Base-by-base conservation (phyloP, 1,140 invertebrate species). In the roundworm (Caenorhabditis elegans) region DNA sequence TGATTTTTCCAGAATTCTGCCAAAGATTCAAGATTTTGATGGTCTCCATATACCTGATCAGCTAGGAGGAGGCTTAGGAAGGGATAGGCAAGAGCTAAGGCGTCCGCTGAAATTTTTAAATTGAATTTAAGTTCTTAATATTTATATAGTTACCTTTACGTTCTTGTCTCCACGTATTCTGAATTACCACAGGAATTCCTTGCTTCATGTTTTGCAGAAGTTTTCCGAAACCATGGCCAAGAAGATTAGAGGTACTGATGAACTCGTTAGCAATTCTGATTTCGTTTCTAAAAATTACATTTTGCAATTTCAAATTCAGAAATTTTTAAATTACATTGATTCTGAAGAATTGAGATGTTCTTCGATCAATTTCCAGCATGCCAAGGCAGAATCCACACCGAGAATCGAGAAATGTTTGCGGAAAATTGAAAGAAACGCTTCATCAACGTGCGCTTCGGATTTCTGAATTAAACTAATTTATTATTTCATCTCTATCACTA, bases 281-380 rank as follows among this genome's bases (percentile, higher is more conserved):
- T 70, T 70, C 60, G 22, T 39, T 70, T 39, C 60, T 70, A 34
- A 43, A 70, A 34, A 70, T n/a, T 5, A 24, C 5, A 60, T 5
- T 51, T 5, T 24, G 8, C 10, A 22, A 11, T 22, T 43, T 19
- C 28, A 10, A 11, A 43, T 39, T 39, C 13, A 6, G 17, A 10
- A 34, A 39, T 43, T 8, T 43, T 15, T 43, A 24, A 10, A 31
- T 1, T 39, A 70, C 60, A 31, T 22, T 1, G 60, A 43, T 22
- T 39, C 60, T 8, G 60, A 70, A 22, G 36, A 31, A 36, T 70
- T 36, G 2, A 70, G 34, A 43, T 70, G n/a, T 19, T 70, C 34
- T n/a, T 70, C 34, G 28, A 70, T 70, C n/a, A 70, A 11, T n/a
- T 70, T 70, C 60, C 60, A 70, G 22, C 60, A 70, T 22, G 60